Evolutionary conservation across 2,888 invertebrate genomes (phyloP).

Genomic region (Trachelus iudaicus): DNA sequence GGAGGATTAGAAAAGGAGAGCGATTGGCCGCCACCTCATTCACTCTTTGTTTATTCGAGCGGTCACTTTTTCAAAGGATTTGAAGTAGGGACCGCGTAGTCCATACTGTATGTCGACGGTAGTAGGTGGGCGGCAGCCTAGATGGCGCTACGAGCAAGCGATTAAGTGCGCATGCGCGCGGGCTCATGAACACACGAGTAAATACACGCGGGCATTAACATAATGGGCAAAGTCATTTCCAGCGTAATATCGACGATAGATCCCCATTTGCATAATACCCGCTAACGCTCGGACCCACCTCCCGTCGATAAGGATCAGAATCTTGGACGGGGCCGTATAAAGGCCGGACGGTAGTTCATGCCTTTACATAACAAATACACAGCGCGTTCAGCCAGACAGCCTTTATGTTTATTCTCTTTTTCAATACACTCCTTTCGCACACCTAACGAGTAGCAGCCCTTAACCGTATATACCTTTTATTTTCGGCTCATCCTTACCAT

Average conservation of each 20-base stretch:
- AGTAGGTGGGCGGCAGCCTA: background rate
- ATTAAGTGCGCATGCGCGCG: background rate
- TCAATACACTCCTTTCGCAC: background rate
- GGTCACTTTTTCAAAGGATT: too few relatives aligned
- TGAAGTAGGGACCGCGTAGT: too few relatives aligned
- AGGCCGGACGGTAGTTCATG: background rate
- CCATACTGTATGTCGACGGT: too few relatives aligned
- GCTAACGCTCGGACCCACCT: slow-evolving; percentile 3
- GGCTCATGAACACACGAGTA: background rate
- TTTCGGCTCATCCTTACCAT: background rate
- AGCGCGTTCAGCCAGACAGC: background rate
- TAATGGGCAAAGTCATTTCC: slow-evolving; percentile 10
- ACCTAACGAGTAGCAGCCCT: background rate
- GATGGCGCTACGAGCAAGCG: background rate
- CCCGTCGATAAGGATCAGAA: background rate
- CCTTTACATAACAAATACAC: background rate
- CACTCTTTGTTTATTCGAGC: too few relatives aligned
- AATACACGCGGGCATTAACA: background rate
- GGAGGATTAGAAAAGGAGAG: too few relatives aligned
- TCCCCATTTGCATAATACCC: slow-evolving; percentile 10
- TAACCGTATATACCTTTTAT: background rate
- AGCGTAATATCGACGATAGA: slow-evolving; percentile 2
- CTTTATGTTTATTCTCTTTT: background rate
- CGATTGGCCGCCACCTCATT: too few relatives aligned
- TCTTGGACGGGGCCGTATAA: background rate